Conservation (phyloP, 2,797 vertebrate genomes). For the Accipiter minullus region DNA sequence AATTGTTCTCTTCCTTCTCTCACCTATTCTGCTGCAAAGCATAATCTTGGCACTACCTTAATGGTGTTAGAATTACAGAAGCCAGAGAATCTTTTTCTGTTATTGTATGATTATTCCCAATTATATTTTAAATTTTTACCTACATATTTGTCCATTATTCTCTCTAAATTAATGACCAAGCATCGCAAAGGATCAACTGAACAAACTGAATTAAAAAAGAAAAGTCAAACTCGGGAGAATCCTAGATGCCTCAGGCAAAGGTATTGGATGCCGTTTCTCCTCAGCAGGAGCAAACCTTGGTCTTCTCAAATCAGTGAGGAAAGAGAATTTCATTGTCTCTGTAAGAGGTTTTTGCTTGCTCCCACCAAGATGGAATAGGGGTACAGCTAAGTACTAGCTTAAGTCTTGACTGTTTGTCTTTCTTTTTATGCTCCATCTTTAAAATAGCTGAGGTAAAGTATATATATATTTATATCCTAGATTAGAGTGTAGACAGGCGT, state of each 20-base stretch:
- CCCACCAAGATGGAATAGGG: neutral
- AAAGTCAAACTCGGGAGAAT: neutral
- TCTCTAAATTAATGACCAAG: neutral
- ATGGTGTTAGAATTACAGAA: neutral
- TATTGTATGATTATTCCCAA: neutral
- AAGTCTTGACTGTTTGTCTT: conserved; percentile 14
- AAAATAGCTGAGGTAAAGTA: conserved; percentile 52
- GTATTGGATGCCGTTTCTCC: neutral
- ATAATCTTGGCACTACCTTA: neutral
- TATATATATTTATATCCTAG: neutral
- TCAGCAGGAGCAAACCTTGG: neutral
- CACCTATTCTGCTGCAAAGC: conserved; percentile 12
- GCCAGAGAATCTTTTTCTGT: neutral
- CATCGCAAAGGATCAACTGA: neutral
- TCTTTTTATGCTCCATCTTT: conserved; percentile 6
- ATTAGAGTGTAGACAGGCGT: conserved; percentile 38
- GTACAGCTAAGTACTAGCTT: neutral
- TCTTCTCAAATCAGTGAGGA: neutral
- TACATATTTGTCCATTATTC: neutral
- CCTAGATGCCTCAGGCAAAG: neutral
- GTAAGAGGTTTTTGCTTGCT: neutral
- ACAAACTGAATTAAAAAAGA: neutral
- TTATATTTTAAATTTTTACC: neutral
- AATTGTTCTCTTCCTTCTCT: conserved; percentile 10
- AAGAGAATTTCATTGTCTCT: neutral